Evolutionary conservation across 2,888 invertebrate species (phyloP).

Genomic region (Nemoura dubitans): DNA sequence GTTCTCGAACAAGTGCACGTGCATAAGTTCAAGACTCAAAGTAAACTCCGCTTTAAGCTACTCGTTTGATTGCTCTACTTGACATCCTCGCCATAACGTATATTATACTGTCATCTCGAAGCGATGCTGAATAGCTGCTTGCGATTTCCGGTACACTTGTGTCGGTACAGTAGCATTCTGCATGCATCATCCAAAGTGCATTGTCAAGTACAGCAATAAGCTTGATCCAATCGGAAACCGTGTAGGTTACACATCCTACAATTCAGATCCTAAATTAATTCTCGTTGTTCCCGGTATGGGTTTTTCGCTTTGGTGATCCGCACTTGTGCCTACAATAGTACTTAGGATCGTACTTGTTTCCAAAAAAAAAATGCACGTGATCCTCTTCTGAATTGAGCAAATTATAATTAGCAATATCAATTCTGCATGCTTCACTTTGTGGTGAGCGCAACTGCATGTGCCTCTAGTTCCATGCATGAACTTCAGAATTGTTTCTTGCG

Average conservation of each 20-base stretch:
- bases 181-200: neutral
- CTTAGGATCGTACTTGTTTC: neutral
- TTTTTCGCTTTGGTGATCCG: neutral
- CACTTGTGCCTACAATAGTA: neutral
- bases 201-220: neutral
- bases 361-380: neutral
- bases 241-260: neutral
- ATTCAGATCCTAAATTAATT: neutral
- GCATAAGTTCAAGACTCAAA: too few relatives aligned
- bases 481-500: neutral
- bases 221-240: neutral
- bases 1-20: too few relatives aligned
- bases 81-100: too few relatives aligned
- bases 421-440: neutral
- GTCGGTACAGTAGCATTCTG: neutral
- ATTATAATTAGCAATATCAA: neutral
- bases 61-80: too few relatives aligned
- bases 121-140: neutral
- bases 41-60: too few relatives aligned
- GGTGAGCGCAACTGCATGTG: neutral
- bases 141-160: neutral
- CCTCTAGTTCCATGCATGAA: neutral
- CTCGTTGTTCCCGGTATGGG: neutral
- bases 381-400: neutral
- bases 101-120: too few relatives aligned